Evolutionary conservation across 2,113 vertebrate genomes (phyloP).

Genomic region (Sebastes schlegelii): DNA sequence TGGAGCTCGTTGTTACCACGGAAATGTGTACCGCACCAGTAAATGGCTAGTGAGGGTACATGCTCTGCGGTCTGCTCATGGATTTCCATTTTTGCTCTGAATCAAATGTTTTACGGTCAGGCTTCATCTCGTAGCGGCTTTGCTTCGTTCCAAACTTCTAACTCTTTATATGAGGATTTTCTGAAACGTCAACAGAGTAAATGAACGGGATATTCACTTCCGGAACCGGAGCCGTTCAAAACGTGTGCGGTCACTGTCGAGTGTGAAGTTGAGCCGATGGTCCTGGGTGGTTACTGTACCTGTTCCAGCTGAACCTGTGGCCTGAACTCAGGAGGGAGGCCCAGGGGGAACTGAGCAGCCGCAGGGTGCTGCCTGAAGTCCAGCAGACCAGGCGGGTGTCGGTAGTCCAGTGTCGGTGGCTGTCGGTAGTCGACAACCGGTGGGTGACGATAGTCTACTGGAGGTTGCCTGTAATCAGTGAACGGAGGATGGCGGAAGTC

Average conservation of each 20-base stretch:
- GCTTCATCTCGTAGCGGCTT: too few relatives aligned
- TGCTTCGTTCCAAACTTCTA: too few relatives aligned
- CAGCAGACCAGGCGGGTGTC: slow-evolving; percentile 92
- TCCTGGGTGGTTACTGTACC: not conserved
- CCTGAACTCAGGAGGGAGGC: slow-evolving; percentile 90
- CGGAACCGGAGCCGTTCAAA: too few relatives aligned
- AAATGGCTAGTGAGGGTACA: too few relatives aligned
- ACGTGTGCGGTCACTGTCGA: not conserved
- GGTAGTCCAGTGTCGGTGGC: slow-evolving; percentile 93
- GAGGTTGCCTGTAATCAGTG: slow-evolving; percentile 96
- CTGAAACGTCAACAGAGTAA: too few relatives aligned
- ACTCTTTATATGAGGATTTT: too few relatives aligned
- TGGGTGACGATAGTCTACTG: slow-evolving; percentile 95
- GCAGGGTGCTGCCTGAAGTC: slow-evolving; percentile 96
- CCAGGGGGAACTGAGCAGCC: slow-evolving; percentile 88
- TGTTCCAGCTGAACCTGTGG: slow-evolving; percentile 87
- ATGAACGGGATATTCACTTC: too few relatives aligned
- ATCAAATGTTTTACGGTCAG: too few relatives aligned
- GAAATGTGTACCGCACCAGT: too few relatives aligned
- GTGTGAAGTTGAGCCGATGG: not conserved
- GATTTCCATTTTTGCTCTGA: too few relatives aligned
- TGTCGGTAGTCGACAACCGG: slow-evolving; percentile 94
- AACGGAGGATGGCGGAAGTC: slow-evolving; percentile 96
- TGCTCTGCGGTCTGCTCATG: too few relatives aligned
- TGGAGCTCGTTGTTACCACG: too few relatives aligned